Base-by-base conservation (phyloP, 2,797 vertebrate species). In the Schizothorax lantsangensis region DNA sequence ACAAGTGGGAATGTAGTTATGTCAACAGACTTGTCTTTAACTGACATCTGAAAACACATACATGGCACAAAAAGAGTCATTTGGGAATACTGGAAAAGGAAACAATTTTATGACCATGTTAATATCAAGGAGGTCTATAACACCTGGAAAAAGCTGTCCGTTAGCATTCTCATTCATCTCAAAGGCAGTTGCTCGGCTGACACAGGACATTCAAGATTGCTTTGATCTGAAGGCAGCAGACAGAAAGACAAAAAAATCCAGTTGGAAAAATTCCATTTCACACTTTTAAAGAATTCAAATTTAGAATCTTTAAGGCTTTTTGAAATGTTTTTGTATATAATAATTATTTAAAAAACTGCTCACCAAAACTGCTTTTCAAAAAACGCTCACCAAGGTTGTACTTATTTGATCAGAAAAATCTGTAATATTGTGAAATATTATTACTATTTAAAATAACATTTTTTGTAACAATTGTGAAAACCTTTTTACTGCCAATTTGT, bases 11-110 rank as follows among this genome's bases (percentile, higher is more conserved):
- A 72, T 79, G 54, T 10, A n/a, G 59, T 19, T 38, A 36, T 43
- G 77, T 72, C 78, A 73, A 73, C 79, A 86, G 43, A 52, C 79
- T 47, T 81, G 47, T 45, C 49, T 86, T 80, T 59, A 79, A 75
- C 62, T 21, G 54, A 33, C 49, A 52, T 83, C 62, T 57, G 74
- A 85, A 45, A 84, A 77, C 62, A 84, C 38, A 83, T 23, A 52
- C 57, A 79, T 23, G 23, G 33, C 59, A 78, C 73, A 68, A 11
- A 38, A 47, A 11, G 17, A 68, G 79, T 81, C 43, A 68, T 47
- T 45, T 81, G 79, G 62, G 79, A 66, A 81, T 30, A 64, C 38
- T 0, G n/a, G 38, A 64, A 45, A 45, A 79, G 78, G 26, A 68
- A 81, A 81, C 38, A 6, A 64, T 17, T 80, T 71, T 49, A 75